Conservation (phyloP, 2,797 vertebrate species). For the Aulostomus chinensis region DNA sequence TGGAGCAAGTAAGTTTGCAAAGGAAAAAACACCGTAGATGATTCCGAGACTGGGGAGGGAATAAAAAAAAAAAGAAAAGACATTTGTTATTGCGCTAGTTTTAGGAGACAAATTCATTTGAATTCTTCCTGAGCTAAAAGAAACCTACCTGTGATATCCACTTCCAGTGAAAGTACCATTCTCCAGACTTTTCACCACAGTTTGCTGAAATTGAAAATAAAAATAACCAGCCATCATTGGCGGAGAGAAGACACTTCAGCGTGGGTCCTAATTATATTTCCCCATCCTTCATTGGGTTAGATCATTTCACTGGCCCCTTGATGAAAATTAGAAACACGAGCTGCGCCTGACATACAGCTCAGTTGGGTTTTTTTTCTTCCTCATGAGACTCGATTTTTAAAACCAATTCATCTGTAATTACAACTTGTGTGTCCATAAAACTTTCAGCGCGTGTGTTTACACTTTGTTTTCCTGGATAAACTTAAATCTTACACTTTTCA, state of each 20-base stretch:
- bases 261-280: conserved; percentile 4
- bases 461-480: too few relatives aligned
- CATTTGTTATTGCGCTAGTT: neutral
- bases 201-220: conserved; percentile 74
- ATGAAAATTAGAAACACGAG: conserved; percentile 77
- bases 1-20: conserved; percentile 82
- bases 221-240: neutral
- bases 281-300: conserved; percentile 35
- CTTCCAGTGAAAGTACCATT: conserved; percentile 79
- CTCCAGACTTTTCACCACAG: conserved; percentile 79
- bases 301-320: conserved; percentile 40
- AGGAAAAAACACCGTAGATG: conserved; percentile 85
- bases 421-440: too few relatives aligned
- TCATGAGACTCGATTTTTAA: too few relatives aligned
- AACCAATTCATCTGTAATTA: too few relatives aligned
- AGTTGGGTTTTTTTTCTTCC: conserved; percentile 1
- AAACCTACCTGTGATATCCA: conserved; percentile 82
- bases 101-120: too few relatives aligned
- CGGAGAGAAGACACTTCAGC: neutral
- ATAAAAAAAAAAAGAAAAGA: neutral
- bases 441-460: too few relatives aligned
- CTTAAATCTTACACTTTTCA: too few relatives aligned
- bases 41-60: conserved; percentile 78
- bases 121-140: neutral
- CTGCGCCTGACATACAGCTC: conserved; percentile 51